Evolutionary conservation across 2,113 vertebrate genomes (phyloP).

Genomic region (Ammodramus savannarum): DNA sequence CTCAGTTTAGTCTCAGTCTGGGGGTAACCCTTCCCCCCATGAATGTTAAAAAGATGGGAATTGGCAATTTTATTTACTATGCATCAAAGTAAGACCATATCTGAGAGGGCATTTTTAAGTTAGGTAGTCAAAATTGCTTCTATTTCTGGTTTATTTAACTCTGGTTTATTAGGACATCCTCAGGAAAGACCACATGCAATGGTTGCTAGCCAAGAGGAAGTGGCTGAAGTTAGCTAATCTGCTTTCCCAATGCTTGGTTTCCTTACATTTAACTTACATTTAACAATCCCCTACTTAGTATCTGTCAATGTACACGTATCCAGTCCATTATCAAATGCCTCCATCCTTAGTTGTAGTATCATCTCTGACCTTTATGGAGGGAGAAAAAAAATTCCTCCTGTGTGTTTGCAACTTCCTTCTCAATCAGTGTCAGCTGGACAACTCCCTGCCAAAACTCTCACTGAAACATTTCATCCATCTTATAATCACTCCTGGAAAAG

Average conservation of each 20-base stretch:
- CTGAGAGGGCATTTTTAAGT: neutral
- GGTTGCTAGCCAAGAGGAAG: neutral
- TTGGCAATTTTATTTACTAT: fast-evolving
- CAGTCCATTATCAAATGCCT: neutral
- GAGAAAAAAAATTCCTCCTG: neutral
- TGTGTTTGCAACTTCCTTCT: neutral
- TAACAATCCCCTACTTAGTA: neutral
- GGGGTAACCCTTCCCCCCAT: fast-evolving
- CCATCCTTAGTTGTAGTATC: neutral
- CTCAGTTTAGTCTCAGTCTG: neutral
- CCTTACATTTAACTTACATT: neutral
- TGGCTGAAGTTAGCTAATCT: neutral
- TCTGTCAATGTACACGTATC: neutral
- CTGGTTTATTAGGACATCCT: neutral
- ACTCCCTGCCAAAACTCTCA: neutral
- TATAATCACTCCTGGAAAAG: neutral
- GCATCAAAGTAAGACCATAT: neutral
- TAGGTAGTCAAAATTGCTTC: neutral
- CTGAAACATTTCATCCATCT: neutral
- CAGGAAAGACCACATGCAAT: neutral
- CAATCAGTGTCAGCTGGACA: neutral
- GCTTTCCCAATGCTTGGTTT: neutral
- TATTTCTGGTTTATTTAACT: neutral
- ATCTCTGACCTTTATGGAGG: neutral
- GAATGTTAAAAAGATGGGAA: neutral